A percentile compares a stretch with the other conserved stretches of the same genome.
These are phyloP conservation scores for Syngnathus acus DNA, from an alignment of 2,797 vertebrate species.

Conservation along the genomic window DNA sequence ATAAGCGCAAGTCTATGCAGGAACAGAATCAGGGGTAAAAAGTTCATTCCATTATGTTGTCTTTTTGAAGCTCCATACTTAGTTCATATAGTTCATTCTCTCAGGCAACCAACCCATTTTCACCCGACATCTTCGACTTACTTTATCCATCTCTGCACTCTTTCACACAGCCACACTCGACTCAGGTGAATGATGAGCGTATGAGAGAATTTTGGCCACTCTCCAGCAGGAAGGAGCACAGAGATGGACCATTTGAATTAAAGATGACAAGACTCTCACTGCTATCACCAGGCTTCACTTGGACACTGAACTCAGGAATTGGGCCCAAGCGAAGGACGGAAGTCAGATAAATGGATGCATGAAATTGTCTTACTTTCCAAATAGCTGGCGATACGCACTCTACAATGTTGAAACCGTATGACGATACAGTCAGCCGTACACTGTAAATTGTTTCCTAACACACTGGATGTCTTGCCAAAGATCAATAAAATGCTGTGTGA, in stretches of 20 bases:
- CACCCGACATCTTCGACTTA: conserved; percentile 9
- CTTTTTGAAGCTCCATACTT: conserved; percentile 1
- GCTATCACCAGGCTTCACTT: neutral
- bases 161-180: conserved; percentile 16
- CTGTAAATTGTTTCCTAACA: neutral
- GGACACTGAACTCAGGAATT: neutral
- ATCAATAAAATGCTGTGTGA: neutral
- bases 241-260: neutral
- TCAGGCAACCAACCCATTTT: neutral
- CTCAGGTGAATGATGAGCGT: conserved; percentile 31
- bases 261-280: conserved; percentile 1
- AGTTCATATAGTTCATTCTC: conserved; percentile 9
- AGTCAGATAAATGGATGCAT: neutral
- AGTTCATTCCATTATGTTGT: neutral
- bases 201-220: conserved; percentile 27
- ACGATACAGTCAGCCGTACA: too few species aligned
- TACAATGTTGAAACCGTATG: neutral
- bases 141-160: conserved; percentile 20
- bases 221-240: neutral
- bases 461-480: neutral
- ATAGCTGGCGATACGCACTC: neutral
- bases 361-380: neutral
- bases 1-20: neutral
- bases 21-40: neutral
- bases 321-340: neutral